phyloP scores from a whole-genome alignment of 2,797 vertebrate genomes.

The Parambassis ranga region DNA sequence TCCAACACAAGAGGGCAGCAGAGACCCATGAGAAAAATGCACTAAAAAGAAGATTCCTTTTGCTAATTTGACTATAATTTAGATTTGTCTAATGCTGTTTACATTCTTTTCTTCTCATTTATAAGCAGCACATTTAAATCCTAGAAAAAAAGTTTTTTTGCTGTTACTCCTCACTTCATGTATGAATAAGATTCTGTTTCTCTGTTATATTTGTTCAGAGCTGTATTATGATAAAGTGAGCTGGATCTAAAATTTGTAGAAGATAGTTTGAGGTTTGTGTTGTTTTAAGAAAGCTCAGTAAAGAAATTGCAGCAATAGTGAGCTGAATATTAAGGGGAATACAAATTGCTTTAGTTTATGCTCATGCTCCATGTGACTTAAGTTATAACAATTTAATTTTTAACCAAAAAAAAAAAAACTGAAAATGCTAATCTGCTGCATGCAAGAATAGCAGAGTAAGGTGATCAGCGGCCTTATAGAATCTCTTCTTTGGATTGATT shows the following conservation, averaged over 20 bases:
- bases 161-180: neutral
- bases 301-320: neutral
- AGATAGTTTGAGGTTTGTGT: constrained; percentile 27
- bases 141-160: neutral
- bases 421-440: constrained; percentile 1
- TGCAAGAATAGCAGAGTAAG: constrained; percentile 19
- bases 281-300: constrained; percentile 45
- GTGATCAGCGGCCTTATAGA: constrained; percentile 20
- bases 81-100: neutral
- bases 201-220: neutral
- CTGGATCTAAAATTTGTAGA: constrained; percentile 48
- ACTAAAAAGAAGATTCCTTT: neutral
- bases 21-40: constrained; percentile 7
- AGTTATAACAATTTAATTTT: too few species aligned
- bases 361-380: constrained; percentile 18
- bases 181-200: neutral
- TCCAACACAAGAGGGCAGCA: constrained; percentile 68
- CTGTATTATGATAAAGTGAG: constrained; percentile 31
- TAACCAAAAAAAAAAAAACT: neutral
- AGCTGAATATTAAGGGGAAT: neutral
- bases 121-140: neutral
- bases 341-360: neutral
- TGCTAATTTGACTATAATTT: neutral
- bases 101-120: too few species aligned
- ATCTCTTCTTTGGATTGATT: constrained; percentile 44